phyloP scores from a whole-genome alignment of 2,888 invertebrate genomes.

The Tenthredo amoena region DNA sequence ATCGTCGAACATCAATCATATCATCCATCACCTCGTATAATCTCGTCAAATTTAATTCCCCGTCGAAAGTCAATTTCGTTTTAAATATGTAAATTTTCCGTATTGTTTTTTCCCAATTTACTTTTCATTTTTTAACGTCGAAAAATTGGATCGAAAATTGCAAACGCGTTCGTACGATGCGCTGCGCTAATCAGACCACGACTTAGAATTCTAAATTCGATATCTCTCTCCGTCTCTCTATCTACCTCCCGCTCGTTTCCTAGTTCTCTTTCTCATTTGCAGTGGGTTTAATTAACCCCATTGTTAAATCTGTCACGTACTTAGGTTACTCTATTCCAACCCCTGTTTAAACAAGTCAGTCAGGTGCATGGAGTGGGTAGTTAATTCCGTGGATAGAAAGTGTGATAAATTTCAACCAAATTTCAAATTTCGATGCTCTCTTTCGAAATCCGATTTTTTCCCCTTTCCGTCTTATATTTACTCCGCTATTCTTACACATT shows the following conservation, averaged over 20 bases:
- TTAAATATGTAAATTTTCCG: neutral
- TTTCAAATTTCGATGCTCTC: neutral
- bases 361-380: neutral
- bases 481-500: neutral
- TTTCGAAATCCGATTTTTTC: neutral
- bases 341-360: conserved; percentile 35
- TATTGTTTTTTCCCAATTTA: neutral
- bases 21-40: neutral
- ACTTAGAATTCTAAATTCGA: neutral
- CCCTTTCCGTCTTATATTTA: neutral
- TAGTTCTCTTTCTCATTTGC: conserved; percentile 36
- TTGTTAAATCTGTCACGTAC: conserved; percentile 42
- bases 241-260: neutral
- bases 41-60: neutral
- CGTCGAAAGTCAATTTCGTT: neutral
- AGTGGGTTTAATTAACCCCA: conserved; percentile 42
- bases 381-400: neutral
- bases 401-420: neutral
- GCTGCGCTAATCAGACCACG: neutral
- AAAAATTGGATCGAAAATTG: neutral
- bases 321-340: conserved; percentile 24
- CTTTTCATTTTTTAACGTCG: neutral
- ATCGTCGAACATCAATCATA: conserved; percentile 7
- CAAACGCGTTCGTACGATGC: neutral
- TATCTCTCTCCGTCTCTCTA: neutral